Conservation (phyloP, 1,140 invertebrate species). For the Metopolophium dirhodum region DNA sequence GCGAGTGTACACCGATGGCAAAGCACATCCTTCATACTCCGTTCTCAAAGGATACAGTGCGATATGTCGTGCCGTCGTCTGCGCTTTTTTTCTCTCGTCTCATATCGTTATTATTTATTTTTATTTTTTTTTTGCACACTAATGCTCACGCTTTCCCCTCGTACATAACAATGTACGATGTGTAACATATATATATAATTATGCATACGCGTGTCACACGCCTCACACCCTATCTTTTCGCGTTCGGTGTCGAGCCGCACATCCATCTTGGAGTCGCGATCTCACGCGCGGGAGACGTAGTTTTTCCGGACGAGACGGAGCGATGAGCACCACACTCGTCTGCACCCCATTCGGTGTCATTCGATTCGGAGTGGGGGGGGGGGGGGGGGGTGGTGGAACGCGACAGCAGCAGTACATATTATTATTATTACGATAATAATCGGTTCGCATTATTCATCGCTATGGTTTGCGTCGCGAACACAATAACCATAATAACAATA, state of each 20-base stretch:
- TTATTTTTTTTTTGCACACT: not conserved
- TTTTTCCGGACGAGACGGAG: slow-evolving; percentile 13
- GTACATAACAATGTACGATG: not conserved
- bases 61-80: not conserved
- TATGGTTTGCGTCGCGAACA: not conserved
- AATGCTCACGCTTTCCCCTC: not conserved
- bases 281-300: not conserved
- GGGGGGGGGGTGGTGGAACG: too few species aligned
- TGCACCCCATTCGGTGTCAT: not conserved
- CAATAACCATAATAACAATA: not conserved
- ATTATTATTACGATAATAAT: not conserved
- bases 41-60: not conserved
- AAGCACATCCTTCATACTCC: not conserved
- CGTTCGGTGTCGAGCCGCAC: not conserved
- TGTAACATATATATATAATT: not conserved
- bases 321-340: not conserved
- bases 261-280: not conserved
- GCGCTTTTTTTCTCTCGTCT: not conserved
- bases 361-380: too few species aligned
- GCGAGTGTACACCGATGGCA: not conserved
- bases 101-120: not conserved
- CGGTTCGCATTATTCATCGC: not conserved
- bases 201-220: not conserved
- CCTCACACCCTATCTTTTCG: not conserved
- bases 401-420: not conserved